phyloP scores from a whole-genome alignment of 1,140 invertebrate species.

The Zaprionus inermis region DNA sequence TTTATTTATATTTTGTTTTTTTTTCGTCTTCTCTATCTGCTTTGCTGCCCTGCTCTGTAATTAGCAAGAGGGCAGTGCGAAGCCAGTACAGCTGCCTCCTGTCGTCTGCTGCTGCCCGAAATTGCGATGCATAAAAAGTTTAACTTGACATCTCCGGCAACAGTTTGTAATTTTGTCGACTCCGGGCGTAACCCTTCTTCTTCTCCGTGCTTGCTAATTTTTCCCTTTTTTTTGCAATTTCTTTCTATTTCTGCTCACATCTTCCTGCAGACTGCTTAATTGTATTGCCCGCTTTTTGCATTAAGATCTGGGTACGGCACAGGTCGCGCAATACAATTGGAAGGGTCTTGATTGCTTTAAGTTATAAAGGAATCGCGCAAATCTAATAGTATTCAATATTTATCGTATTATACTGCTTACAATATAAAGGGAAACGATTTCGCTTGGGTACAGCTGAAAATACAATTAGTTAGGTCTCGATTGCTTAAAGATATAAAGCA shows the following conservation, averaged over 20 bases:
- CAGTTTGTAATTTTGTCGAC: slow-evolving; percentile 76
- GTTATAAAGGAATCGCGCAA: neutral
- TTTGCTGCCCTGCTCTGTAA: slow-evolving; percentile 72
- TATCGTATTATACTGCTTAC: neutral
- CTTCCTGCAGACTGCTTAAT: slow-evolving; percentile 76
- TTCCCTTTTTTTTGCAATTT: slow-evolving; percentile 43
- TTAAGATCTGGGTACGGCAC: slow-evolving; percentile 49
- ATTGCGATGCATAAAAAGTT: slow-evolving; percentile 74
- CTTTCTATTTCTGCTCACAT: slow-evolving; percentile 51
- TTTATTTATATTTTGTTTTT: slow-evolving; percentile 47
- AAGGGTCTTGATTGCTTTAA: neutral
- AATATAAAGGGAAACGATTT: neutral
- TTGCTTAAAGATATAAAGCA: too few relatives aligned
- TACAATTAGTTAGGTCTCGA: too few relatives aligned
- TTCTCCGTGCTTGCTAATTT: slow-evolving; percentile 47
- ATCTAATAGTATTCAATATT: neutral
- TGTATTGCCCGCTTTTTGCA: slow-evolving; percentile 68
- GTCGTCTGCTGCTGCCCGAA: slow-evolving; percentile 48
- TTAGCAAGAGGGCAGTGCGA: slow-evolving; percentile 44
- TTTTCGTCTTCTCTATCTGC: slow-evolving; percentile 42
- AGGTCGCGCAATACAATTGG: slow-evolving; percentile 10
- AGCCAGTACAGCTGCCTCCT: slow-evolving; percentile 64
- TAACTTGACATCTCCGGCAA: slow-evolving; percentile 73
- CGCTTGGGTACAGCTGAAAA: too few relatives aligned
- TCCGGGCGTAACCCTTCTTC: slow-evolving; percentile 45